These are phyloP conservation scores for Enteromius treurensis DNA, from an alignment of 2,797 vertebrate species.

Conservation along the genomic window DNA sequence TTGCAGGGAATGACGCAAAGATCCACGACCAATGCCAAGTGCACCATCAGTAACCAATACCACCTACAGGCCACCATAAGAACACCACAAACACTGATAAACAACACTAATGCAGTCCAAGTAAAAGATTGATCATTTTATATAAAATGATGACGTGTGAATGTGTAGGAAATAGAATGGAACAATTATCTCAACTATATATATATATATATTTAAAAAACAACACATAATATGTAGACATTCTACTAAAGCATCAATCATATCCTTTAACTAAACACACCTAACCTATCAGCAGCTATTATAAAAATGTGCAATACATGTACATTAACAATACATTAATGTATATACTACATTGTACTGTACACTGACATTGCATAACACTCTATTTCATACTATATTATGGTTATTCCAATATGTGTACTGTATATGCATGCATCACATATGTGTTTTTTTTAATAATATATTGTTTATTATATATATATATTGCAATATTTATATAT, in stretches of 20 bases:
- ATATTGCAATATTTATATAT: no score
- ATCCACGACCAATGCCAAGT: slow-evolving; percentile 93
- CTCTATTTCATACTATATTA: not conserved
- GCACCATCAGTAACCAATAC: slow-evolving; percentile 96
- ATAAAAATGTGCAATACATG: not conserved
- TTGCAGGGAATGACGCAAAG: slow-evolving; percentile 90
- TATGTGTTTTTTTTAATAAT: not conserved
- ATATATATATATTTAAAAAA: not conserved
- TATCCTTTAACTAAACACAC: not conserved
- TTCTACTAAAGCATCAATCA: not conserved
- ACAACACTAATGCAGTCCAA: not conserved
- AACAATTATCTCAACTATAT: not conserved
- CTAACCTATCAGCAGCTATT: not conserved
- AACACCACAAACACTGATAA: slow-evolving; percentile 23
- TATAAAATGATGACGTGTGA: not conserved
- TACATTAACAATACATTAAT: not conserved
- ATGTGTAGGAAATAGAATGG: not conserved
- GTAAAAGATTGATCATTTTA: not conserved
- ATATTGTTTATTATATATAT: no score
- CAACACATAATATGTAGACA: not conserved
- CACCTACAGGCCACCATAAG: slow-evolving; percentile 75
- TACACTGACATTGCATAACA: not conserved
- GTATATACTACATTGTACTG: not conserved
- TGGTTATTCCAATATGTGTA: not conserved
- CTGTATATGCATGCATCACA: not conserved